Base-by-base conservation (phyloP, 1,140 invertebrate species). In the Eulimnadia texana region DNA sequence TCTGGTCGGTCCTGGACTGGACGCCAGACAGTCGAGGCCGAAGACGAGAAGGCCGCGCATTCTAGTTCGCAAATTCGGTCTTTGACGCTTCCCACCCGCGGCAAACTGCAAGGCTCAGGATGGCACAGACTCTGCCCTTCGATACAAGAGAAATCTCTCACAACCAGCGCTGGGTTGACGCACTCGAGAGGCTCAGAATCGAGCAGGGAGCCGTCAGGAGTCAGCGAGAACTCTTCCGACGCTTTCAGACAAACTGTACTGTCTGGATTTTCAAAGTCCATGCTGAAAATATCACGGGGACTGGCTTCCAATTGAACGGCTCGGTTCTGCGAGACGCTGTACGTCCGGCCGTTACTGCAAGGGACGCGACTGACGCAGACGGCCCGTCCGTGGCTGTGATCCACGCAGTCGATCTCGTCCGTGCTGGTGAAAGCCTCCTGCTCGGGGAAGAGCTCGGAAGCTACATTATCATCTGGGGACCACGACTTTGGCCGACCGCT, bases 311-410 rank as follows among this genome's bases (percentile, higher is more conserved):
- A 79, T 77, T 57, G 90, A 27, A 91, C 81, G 62, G 90, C 88
- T 75, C 89, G 85, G 70, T 92, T 92, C 65, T 88, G 88, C 24
- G 88, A 90, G 9, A 91, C 88, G 70, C 86, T 90, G 71, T 91
- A 92, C 33, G 84, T 84, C 66, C 86, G 80, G 0, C 88, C 88
- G 70, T 88, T 88, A 64, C 83, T 83, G 68, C 85, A 88, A 0
- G 86, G 85, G 79, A 89, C 85, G 60, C 87, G 83, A 68, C 88
- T 86, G 28, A 70, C 53, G 64, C 69, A 70, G 60, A 69, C 66
- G 60, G 68, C 68, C 52, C 84, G 28, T 22, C 27, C 53, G 25
- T 19, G 47, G n/a, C 33, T 49, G 13, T 16, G 25, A 47, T 33
- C 28, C 25, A 42, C 50, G 47, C 10, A 52, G 24, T 25, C 27